A percentile compares a stretch with the other conserved stretches of the same genome.
phyloP scores from a whole-genome alignment of 53 echinoderm and acorn worm genomes.

The Paracentrotus lividus region DNA sequence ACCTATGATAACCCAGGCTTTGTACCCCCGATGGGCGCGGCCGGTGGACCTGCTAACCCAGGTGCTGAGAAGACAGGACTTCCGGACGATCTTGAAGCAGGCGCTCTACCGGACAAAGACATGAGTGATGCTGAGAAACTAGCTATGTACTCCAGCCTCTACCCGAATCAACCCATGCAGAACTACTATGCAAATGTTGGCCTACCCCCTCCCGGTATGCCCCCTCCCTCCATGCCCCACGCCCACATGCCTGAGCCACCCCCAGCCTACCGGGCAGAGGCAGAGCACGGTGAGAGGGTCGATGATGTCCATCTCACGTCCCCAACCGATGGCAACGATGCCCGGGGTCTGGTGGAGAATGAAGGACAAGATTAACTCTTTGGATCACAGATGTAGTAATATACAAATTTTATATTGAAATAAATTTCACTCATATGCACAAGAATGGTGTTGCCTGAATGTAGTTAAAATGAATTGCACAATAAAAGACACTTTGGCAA shows the following conservation, averaged over 20 bases:
- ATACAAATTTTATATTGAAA: background rate
- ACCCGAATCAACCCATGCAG: slow-evolving; percentile 46
- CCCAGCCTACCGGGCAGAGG: slow-evolving; percentile 62
- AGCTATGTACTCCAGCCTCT: slow-evolving; percentile 50
- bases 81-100: slow-evolving; percentile 30
- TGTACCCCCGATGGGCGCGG: slow-evolving; percentile 58
- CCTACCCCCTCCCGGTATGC: slow-evolving; percentile 40
- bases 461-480: background rate
- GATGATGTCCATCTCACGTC: background rate
- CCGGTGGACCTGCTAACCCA: slow-evolving; percentile 12
- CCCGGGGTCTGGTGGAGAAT: slow-evolving; percentile 59
- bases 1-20: slow-evolving; percentile 57
- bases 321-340: background rate
- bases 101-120: slow-evolving; percentile 62
- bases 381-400: background rate
- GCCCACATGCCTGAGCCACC: slow-evolving; percentile 62
- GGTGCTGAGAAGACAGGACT: slow-evolving; percentile 61
- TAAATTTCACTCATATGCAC: background rate
- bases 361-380: slow-evolving; percentile 46
- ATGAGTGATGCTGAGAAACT: slow-evolving; percentile 68
- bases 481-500: background rate
- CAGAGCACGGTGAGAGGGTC: slow-evolving; percentile 57
- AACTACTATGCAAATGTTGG: slow-evolving; percentile 26
- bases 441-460: background rate
- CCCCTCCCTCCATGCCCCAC: slow-evolving; percentile 25